Conservation (phyloP, 2,888 invertebrate species). For the Lepas anatifera region DNA sequence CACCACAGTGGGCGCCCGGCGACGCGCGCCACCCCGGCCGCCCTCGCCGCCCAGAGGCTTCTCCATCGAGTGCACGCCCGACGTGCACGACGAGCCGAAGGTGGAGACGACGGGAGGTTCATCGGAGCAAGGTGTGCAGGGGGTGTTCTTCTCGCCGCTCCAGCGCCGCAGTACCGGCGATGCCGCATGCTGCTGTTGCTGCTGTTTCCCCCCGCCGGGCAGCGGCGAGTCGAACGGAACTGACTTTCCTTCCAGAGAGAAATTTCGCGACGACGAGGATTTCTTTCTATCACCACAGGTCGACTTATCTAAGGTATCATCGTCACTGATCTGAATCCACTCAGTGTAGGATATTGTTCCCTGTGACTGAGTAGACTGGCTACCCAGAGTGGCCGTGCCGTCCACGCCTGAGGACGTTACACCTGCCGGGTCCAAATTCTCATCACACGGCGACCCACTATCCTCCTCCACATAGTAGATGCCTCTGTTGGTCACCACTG, state of each 20-base stretch:
- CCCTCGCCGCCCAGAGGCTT: neutral
- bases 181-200: neutral
- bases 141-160: no score
- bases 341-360: conserved; percentile 5
- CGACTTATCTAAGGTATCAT: neutral
- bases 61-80: conserved; percentile 5
- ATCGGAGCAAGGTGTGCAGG: neutral
- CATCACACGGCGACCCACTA: neutral
- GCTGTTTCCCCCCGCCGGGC: neutral
- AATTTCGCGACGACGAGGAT: neutral
- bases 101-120: neutral
- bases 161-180: neutral
- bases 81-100: conserved; percentile 12
- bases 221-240: conserved; percentile 13
- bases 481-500: conserved; percentile 6
- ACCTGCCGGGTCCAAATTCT: no score
- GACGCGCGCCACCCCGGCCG: neutral
- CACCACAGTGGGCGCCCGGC: neutral
- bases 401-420: no score
- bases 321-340: conserved; percentile 11
- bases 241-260: conserved; percentile 9
- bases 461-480: conserved; percentile 2
- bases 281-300: neutral
- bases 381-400: neutral
- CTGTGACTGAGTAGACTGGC: neutral